Evolutionary conservation across 2,113 vertebrate genomes (phyloP).

Genomic region (Lepisosteus oculatus): DNA sequence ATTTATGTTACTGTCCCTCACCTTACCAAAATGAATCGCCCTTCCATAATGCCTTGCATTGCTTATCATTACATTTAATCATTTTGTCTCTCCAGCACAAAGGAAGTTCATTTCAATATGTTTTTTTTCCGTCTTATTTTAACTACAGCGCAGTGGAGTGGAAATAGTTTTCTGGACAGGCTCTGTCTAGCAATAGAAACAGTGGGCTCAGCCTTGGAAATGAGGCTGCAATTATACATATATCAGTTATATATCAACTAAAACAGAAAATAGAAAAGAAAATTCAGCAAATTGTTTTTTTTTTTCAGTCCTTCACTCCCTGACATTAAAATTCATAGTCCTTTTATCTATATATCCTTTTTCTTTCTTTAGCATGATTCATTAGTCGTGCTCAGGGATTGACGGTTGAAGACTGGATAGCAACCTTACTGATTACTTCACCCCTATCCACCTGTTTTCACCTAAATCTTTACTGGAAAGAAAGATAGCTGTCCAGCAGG

Average conservation of each 20-base stretch:
- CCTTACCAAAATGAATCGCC: neutral
- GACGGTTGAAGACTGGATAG: too few relatives aligned
- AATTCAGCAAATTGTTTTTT: too few relatives aligned
- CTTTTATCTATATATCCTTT: too few relatives aligned
- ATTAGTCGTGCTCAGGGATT: too few relatives aligned
- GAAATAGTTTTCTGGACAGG: constrained; percentile 3
- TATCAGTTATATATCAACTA: neutral
- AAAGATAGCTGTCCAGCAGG: too few relatives aligned
- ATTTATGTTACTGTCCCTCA: neutral
- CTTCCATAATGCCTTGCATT: neutral
- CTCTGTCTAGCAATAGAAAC: neutral
- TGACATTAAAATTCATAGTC: too few relatives aligned
- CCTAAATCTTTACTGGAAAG: too few relatives aligned
- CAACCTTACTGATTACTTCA: too few relatives aligned
- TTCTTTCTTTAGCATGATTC: too few relatives aligned
- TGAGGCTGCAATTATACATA: constrained; percentile 15
- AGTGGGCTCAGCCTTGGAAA: neutral
- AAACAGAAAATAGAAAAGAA: too few relatives aligned
- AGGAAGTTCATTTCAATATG: constrained; percentile 13
- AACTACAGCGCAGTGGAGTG: neutral
- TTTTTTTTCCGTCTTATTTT: neutral
- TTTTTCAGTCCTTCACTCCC: too few relatives aligned
- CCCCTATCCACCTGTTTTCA: too few relatives aligned
- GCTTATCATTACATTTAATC: constrained; percentile 4
- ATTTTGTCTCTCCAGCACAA: constrained; percentile 13